Conservation (phyloP, 2,113 vertebrate species). For the Pangasianodon gigas region DNA sequence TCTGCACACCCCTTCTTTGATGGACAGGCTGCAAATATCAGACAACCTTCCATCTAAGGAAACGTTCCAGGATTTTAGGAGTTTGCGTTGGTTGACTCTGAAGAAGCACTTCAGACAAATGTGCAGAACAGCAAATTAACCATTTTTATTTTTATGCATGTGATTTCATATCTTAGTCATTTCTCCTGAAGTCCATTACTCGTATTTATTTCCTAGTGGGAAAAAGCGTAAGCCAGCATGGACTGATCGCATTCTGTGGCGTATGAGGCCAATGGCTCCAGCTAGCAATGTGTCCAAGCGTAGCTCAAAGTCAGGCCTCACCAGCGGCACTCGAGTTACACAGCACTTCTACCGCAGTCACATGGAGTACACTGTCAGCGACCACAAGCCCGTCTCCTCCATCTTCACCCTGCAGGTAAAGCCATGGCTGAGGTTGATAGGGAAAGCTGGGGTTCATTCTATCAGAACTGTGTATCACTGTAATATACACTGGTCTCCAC, state of each 20-base stretch:
- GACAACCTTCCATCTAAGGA: background rate
- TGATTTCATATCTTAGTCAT: background rate
- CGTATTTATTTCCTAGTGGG: slow-evolving; percentile 68
- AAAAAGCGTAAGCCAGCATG: slow-evolving; percentile 98
- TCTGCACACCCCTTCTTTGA: background rate
- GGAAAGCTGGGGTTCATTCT: background rate
- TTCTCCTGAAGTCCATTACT: background rate
- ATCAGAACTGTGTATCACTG: background rate
- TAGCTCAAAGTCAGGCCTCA: slow-evolving; percentile 52
- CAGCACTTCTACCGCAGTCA: slow-evolving; percentile 90
- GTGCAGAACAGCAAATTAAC: background rate
- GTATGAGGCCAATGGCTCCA: slow-evolving; percentile 79
- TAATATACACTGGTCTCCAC: slow-evolving; percentile 33
- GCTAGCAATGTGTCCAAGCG: slow-evolving; percentile 18
- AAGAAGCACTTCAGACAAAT: background rate
- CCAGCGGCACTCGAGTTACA: slow-evolving; percentile 77
- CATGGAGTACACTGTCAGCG: slow-evolving; percentile 90
- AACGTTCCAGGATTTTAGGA: background rate
- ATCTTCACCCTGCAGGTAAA: slow-evolving; percentile 87
- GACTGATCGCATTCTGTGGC: slow-evolving; percentile 97
- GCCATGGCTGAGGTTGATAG: background rate
- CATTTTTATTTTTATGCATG: background rate
- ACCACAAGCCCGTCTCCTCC: slow-evolving; percentile 95
- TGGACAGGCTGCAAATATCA: background rate
- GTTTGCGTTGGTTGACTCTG: background rate